Percentiles rank a stretch among this genome's conserved stretches.
phyloP scores from a whole-genome alignment of 2,113 vertebrate genomes.

The Campylomormyrus numenius region DNA sequence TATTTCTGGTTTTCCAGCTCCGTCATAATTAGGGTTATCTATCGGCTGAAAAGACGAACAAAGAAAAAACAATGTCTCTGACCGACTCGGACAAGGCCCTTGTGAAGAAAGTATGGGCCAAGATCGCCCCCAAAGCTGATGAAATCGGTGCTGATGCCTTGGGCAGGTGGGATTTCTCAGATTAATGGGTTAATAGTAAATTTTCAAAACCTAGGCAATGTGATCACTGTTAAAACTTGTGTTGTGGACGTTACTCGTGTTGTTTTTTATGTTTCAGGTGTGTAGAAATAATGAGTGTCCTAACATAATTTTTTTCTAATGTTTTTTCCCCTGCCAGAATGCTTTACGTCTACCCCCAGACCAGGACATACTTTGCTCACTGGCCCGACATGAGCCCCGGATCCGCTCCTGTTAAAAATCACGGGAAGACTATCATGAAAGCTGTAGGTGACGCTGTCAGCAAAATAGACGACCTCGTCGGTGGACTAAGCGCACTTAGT shows the following conservation, averaged over 20 bases:
- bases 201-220: background rate
- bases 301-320: background rate
- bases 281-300: background rate
- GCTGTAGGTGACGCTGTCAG: conserved; percentile 33
- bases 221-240: background rate
- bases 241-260: background rate
- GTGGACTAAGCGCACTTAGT: conserved; percentile 29
- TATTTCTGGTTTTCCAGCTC: background rate
- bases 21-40: background rate
- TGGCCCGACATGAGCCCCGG: background rate
- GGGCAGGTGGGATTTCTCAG: conserved; percentile 17
- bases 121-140: background rate
- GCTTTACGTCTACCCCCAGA: conserved; percentile 23
- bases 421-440: conserved; percentile 31
- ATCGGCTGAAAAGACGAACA: background rate
- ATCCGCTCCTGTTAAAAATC: conserved; percentile 20
- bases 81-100: conserved; percentile 19
- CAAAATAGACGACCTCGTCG: conserved; percentile 39
- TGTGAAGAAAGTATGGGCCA: conserved; percentile 24
- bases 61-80: conserved; percentile 33
- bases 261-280: background rate
- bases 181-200: background rate
- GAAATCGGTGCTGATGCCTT: conserved; percentile 20
- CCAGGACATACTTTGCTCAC: conserved; percentile 27
- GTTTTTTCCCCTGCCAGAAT: conserved; percentile 5